phyloP scores from a whole-genome alignment of 2,888 invertebrate species.

The Balanococcus diminutus region DNA sequence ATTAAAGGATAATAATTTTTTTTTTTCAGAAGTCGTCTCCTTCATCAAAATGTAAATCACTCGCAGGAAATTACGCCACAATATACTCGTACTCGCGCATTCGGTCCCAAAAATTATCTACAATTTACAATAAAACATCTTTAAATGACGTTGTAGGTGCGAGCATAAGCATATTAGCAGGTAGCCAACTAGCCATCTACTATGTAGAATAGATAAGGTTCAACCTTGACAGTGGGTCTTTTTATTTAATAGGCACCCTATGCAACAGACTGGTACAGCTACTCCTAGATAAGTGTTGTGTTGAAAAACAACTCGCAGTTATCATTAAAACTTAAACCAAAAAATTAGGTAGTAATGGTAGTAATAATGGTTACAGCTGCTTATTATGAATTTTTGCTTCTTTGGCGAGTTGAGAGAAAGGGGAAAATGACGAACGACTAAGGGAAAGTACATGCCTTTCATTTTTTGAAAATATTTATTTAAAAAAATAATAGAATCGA shows the following conservation, averaged over 20 bases:
- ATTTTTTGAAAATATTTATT: not conserved
- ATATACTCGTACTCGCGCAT: too few species aligned
- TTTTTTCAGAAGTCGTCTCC: not conserved
- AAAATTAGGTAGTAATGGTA: not conserved
- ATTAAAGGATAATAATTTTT: not conserved
- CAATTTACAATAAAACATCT: not conserved
- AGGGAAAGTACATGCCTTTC: not conserved
- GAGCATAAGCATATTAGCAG: too few species aligned
- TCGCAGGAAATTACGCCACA: not conserved
- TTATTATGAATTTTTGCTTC: too few species aligned
- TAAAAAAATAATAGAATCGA: too few species aligned
- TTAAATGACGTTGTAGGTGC: not conserved
- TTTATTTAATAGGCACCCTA: slow-evolving; percentile 5
- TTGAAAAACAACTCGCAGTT: not conserved
- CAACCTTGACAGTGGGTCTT: slow-evolving; percentile 11
- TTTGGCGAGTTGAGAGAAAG: not conserved
- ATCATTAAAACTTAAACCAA: not conserved
- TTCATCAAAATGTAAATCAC: slow-evolving; percentile 5
- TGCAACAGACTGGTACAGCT: not conserved
- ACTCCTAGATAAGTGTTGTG: not conserved
- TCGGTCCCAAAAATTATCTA: not conserved
- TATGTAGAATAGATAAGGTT: too few species aligned
- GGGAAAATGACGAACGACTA: not conserved
- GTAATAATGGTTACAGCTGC: not conserved
- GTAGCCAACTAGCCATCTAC: not conserved